phyloP scores from a whole-genome alignment of 2,797 vertebrate genomes.

The Tragelaphus eurycerus region DNA sequence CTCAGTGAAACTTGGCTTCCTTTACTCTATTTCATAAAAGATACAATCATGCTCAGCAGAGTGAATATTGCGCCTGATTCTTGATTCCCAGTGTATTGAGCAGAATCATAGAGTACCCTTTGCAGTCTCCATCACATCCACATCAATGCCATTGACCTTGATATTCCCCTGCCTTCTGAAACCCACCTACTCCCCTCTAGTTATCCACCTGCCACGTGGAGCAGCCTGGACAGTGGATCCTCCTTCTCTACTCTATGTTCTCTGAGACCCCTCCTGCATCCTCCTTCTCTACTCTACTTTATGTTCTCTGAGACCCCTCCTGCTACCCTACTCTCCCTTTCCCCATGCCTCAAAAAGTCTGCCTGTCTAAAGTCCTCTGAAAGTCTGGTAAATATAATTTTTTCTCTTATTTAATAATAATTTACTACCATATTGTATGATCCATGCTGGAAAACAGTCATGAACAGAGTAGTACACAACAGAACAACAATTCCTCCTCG shows the following conservation, averaged over 20 bases:
- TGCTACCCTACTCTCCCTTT: neutral
- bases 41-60: neutral
- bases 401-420: neutral
- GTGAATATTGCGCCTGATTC: neutral
- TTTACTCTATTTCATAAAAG: neutral
- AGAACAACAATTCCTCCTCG: neutral
- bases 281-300: neutral
- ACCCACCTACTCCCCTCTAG: neutral
- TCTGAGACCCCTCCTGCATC: neutral
- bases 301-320: neutral
- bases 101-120: neutral
- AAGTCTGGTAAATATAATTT: neutral
- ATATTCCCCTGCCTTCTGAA: neutral
- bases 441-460: neutral
- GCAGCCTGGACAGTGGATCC: too few species aligned
- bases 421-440: neutral
- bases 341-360: neutral
- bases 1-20: neutral
- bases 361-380: neutral
- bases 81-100: fast-evolving
- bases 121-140: neutral
- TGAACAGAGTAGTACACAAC: neutral
- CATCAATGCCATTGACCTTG: neutral
- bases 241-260: neutral
- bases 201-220: neutral